Base-by-base conservation (phyloP, 2,888 invertebrate genomes). In the Tholera decimalis region DNA sequence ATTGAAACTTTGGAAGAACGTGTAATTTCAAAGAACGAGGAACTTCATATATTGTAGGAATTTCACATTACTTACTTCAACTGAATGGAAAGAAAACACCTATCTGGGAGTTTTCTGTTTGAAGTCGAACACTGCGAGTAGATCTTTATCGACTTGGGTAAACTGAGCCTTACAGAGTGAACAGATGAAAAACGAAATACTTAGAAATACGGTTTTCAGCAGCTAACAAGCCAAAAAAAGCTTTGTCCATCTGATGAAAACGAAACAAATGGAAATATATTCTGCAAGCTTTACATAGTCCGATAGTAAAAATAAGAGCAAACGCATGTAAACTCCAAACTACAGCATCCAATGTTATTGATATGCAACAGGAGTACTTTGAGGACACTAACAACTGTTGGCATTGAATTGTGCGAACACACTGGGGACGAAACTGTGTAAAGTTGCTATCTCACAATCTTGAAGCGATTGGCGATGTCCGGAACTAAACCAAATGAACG, bases 361-460 rank as follows among this genome's bases (percentile, higher is more conserved):
- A 63, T 71, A 73, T 79, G 71, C 77, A 69, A 69, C 60, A 62
- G 60, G 71, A 60, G 71, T 51, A 67, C 61, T 68, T 58, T 63
- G 62, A 56, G 54, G 63, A 55, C 37, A 54, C 53, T 68, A 65
- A 60, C 77, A 68, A 68, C 63, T 73, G 73, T 64, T 67, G 51
- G 57, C 43, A 69, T 65, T 65, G 54, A 82, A 68, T 58, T 59
- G 43, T 65, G 37, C 9, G 49, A 71, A 56, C 57, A 74, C 57
- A 70, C 57, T 46, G 51, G 53, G 37, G 53, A 55, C 54, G 33
- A 60, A 49, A 66, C 57, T 44, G 59, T 64, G 70, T 49, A 58
- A 80, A 83, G 68, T 85, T 83, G 76, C 79, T 80, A 83, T 82
- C 80, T 83, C 79, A 78, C 82, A 81, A 84, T 86, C 79, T 82